These are phyloP conservation scores for Apis cerana DNA, from an alignment of 1,140 invertebrate genomes.

Conservation along the genomic window DNA sequence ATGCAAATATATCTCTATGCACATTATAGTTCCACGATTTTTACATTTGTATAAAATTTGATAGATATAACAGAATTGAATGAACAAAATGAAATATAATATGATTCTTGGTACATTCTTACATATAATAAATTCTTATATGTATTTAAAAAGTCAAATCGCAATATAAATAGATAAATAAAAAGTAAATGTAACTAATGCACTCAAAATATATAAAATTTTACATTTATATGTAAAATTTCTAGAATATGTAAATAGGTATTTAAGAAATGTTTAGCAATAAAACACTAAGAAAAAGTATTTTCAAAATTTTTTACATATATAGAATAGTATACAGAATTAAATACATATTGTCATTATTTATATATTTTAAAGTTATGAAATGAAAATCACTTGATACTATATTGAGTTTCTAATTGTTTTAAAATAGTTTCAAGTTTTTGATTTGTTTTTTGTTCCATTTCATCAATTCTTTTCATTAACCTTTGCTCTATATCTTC, in stretches of 20 bases:
- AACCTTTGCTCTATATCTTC: constrained; percentile 74
- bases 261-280: not conserved
- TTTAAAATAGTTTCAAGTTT: constrained; percentile 74
- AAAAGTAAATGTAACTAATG: not conserved
- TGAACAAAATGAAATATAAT: constrained; percentile 3
- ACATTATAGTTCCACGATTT: constrained; percentile 5
- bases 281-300: not conserved
- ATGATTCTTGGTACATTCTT: constrained; percentile 29
- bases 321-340: constrained; percentile 3
- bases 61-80: not conserved
- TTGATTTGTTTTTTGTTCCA: constrained; percentile 68
- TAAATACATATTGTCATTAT: constrained; percentile 28
- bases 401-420: constrained; percentile 42
- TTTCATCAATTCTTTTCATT: constrained; percentile 67
- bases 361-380: constrained; percentile 9
- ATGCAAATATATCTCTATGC: not conserved
- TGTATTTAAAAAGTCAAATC: not conserved
- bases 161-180: constrained; percentile 15
- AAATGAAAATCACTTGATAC: constrained; percentile 34
- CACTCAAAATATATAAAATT: constrained; percentile 14
- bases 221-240: not conserved
- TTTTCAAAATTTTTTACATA: constrained; percentile 11
- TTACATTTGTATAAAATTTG: constrained; percentile 33
- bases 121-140: constrained; percentile 12
- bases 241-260: not conserved